A percentile compares a stretch with the other conserved stretches of the same genome.
Conservation (phyloP, 1,140 invertebrate species). For the Drosophila tsacasi region DNA sequence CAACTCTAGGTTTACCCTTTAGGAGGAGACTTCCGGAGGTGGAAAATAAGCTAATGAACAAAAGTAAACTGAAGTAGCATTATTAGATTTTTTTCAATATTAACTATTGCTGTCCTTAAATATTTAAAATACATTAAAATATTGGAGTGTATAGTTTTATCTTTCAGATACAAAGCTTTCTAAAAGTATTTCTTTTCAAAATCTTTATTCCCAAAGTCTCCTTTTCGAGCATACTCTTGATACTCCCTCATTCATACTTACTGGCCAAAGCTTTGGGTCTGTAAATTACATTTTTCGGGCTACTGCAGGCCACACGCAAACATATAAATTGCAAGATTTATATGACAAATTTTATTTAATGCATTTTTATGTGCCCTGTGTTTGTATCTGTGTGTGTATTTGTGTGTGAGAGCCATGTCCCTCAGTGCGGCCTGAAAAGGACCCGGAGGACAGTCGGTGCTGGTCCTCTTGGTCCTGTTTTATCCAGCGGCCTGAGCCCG, state of each 20-base stretch:
- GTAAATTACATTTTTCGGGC: slow-evolving; percentile 79
- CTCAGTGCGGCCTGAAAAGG: slow-evolving; percentile 14
- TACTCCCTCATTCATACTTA: slow-evolving; percentile 19
- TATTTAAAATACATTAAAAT: neutral
- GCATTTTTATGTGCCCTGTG: slow-evolving; percentile 68
- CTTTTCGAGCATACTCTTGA: neutral
- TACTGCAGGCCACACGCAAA: slow-evolving; percentile 54
- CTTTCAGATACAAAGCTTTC: neutral
- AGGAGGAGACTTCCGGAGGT: neutral
- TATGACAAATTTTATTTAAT: slow-evolving; percentile 84
- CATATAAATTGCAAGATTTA: slow-evolving; percentile 83
- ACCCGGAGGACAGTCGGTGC: slow-evolving; percentile 28
- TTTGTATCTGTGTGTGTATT: slow-evolving; percentile 12
- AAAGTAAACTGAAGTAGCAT: neutral
- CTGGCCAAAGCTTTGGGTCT: slow-evolving; percentile 65
- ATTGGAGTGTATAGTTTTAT: no score
- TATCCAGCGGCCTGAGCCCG: slow-evolving; percentile 48
- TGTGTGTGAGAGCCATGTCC: neutral
- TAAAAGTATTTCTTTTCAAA: neutral
- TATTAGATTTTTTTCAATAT: neutral
- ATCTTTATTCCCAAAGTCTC: neutral
- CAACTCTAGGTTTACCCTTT: slow-evolving; percentile 1
- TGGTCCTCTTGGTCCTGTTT: slow-evolving; percentile 43
- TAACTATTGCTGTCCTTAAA: no score
- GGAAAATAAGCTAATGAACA: slow-evolving; percentile 12